Conservation (phyloP, 2,113 vertebrate species). For the Tachycineta bicolor region DNA sequence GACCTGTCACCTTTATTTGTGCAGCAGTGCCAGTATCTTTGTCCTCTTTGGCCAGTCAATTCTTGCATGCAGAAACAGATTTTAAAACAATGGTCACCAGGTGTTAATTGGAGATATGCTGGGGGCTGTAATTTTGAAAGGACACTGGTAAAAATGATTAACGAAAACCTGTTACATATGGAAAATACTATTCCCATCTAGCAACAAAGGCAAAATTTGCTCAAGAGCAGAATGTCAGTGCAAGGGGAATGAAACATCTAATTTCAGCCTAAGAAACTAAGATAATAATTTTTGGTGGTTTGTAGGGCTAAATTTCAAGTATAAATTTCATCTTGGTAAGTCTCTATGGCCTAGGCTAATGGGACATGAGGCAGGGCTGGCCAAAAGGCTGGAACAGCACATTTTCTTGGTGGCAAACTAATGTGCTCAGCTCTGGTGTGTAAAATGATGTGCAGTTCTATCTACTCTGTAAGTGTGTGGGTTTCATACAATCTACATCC, state of each 20-base stretch:
- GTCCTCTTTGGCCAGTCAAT: background rate
- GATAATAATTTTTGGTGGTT: background rate
- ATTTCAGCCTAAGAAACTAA: background rate
- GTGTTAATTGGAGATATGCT: background rate
- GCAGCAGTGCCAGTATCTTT: background rate
- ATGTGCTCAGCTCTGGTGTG: background rate
- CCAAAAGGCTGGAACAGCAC: background rate
- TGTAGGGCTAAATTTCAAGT: background rate
- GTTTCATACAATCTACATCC: background rate
- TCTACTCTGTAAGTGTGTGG: background rate
- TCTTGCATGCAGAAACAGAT: background rate
- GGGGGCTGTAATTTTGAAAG: background rate
- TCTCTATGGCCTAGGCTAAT: background rate
- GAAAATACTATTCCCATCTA: background rate
- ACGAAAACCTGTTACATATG: background rate
- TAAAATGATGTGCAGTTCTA: background rate
- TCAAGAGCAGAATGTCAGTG: background rate
- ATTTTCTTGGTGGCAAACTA: background rate
- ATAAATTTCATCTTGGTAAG: background rate
- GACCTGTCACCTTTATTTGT: background rate
- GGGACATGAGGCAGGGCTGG: background rate
- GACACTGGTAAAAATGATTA: background rate
- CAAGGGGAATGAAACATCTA: background rate
- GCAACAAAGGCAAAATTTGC: background rate
- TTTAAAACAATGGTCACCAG: background rate